These are phyloP conservation scores for Diarsia mendica DNA, from an alignment of 2,888 invertebrate species.

Conservation along the genomic window DNA sequence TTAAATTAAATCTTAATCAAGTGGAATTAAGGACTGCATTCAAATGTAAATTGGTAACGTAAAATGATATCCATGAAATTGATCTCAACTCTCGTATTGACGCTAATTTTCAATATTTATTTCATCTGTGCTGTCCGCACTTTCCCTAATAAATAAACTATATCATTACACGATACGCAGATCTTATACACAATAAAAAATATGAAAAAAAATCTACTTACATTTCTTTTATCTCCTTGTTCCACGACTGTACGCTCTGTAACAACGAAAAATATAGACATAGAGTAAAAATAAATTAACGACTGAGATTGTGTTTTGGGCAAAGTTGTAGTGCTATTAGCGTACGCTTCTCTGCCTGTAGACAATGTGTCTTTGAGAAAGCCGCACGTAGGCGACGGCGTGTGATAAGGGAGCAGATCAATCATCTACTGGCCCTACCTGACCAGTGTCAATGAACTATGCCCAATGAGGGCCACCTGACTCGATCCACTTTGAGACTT, in stretches of 20 bases:
- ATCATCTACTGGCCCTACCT: conserved; percentile 88
- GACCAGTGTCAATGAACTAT: conserved; percentile 87
- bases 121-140: conserved; percentile 60
- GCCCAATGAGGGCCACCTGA: conserved; percentile 82
- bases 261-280: conserved; percentile 77
- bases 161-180: conserved; percentile 13
- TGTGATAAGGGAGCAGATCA: conserved; percentile 89
- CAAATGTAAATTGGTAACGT: conserved; percentile 48
- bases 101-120: conserved; percentile 66
- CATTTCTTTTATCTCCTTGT: conserved; percentile 77
- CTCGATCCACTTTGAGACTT: conserved; percentile 81
- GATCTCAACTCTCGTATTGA: conserved; percentile 62
- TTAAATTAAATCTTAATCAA: conserved; percentile 57
- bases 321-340: conserved; percentile 74
- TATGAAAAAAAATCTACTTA: conserved; percentile 71
- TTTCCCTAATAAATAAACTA: conserved; percentile 57
- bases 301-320: conserved; percentile 58
- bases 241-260: conserved; percentile 78
- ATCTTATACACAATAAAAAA: conserved; percentile 4
- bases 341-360: conserved; percentile 78
- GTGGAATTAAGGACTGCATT: conserved; percentile 58
- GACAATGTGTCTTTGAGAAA: conserved; percentile 88
- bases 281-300: conserved; percentile 50
- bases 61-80: conserved; percentile 70
- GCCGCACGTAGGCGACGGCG: conserved; percentile 88